Conservation (phyloP, 2,888 invertebrate species). For the Melanophora roralis region DNA sequence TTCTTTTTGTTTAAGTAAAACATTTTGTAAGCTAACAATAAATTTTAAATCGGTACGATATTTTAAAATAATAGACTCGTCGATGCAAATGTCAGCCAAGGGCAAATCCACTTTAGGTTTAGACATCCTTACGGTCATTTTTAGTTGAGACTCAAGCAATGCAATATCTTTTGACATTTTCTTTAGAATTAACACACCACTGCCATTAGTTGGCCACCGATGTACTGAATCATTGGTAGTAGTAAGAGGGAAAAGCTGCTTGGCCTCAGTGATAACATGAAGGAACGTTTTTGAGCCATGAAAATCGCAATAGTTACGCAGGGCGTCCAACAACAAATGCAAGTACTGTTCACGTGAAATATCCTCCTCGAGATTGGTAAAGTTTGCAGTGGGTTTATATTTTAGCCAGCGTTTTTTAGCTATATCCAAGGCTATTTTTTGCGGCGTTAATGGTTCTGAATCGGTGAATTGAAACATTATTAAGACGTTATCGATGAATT, state of each 20-base stretch:
- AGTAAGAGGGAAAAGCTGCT: conserved; percentile 61
- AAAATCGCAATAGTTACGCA: conserved; percentile 71
- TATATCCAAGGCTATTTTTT: conserved; percentile 71
- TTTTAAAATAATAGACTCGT: conserved; percentile 62
- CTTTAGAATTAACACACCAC: conserved; percentile 61
- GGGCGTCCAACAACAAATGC: conserved; percentile 67
- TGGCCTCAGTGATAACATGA: conserved; percentile 65
- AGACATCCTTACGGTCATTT: conserved; percentile 64
- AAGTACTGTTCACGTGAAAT: conserved; percentile 71
- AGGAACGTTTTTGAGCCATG: conserved; percentile 68
- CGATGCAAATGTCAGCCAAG: conserved; percentile 66
- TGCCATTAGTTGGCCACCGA: conserved; percentile 60
- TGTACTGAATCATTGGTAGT: conserved; percentile 63
- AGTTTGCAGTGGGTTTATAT: conserved; percentile 65
- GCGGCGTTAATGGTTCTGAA: conserved; percentile 66
- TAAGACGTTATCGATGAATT: conserved; percentile 72
- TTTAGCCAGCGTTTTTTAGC: conserved; percentile 70
- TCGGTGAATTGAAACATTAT: conserved; percentile 68
- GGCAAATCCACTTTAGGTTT: conserved; percentile 69
- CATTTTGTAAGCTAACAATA: conserved; percentile 64
- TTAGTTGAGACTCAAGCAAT: conserved; percentile 64
- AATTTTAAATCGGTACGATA: conserved; percentile 69
- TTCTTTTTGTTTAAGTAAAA: conserved; percentile 62
- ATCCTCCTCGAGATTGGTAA: conserved; percentile 58
- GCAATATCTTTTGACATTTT: conserved; percentile 65